A percentile compares a stretch with the other conserved stretches of the same genome.
These are phyloP conservation scores for Heliconius hortense DNA, from an alignment of 2,888 invertebrate genomes.

Conservation along the genomic window DNA sequence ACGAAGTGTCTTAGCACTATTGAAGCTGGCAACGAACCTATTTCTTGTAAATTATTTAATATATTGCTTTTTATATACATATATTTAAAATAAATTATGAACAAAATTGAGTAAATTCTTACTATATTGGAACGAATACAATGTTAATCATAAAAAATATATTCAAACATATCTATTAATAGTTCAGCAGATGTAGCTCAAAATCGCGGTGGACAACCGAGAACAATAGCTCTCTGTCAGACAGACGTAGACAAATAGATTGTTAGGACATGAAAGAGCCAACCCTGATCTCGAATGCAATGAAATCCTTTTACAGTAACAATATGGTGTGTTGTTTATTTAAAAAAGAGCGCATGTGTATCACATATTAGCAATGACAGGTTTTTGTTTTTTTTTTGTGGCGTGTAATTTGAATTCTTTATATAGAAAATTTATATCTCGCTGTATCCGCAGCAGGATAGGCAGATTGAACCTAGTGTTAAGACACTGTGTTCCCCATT, in stretches of 20 bases:
- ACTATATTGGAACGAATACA: neutral
- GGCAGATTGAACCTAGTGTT: too few species aligned
- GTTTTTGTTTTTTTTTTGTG: too few species aligned
- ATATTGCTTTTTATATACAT: neutral
- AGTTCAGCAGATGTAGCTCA: slow-evolving; percentile 60
- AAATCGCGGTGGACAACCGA: slow-evolving; percentile 66
- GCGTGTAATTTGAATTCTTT: too few species aligned
- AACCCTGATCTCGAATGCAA: slow-evolving; percentile 44
- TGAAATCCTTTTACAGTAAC: slow-evolving; percentile 38
- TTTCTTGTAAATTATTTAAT: neutral
- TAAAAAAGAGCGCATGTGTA: too few species aligned
- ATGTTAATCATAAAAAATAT: neutral
- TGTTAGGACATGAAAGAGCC: slow-evolving; percentile 48
- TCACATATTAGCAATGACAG: too few species aligned
- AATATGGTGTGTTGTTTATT: slow-evolving; percentile 15
- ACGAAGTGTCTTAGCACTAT: too few species aligned
- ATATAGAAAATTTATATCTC: too few species aligned
- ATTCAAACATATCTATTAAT: slow-evolving; percentile 58
- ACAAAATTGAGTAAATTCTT: too few species aligned
- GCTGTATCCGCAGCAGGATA: too few species aligned
- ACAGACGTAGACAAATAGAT: slow-evolving; percentile 68
- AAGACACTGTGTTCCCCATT: too few species aligned
- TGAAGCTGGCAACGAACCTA: too few species aligned
- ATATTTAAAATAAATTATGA: too few species aligned
- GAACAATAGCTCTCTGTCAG: slow-evolving; percentile 74